Base-by-base conservation (phyloP, 2,113 vertebrate species). In the Bos javanicus region DNA sequence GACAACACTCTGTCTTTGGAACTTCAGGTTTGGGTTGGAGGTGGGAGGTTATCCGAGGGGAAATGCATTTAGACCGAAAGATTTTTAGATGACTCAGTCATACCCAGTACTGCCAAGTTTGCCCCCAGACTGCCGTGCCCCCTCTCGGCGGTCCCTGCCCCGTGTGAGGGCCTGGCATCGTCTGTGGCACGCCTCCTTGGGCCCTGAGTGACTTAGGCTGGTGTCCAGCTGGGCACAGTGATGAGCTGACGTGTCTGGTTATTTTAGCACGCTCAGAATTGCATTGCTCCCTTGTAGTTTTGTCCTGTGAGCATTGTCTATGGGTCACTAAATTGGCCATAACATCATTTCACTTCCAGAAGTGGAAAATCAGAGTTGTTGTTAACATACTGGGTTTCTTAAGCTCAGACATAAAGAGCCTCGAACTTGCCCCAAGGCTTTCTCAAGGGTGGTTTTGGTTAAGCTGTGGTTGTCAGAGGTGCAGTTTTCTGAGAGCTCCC, bases 321-420 rank as follows among this genome's bases (percentile, higher is more conserved):
- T 57, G 48, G 28, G 33, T 87, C 74, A 52, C 43, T 26, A 19
- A 59, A 74, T 57, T 21, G 12, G 36, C 87, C 74, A n/a, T 88
- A 28, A 94, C 62, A 86, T 88, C 28, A 16, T 67, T 87, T 64
- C 30, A 15, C 90, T 85, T 93, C 52, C 43, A 39, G 85, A 92
- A 96, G 82, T 81, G 89, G 95, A 92, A 59, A 60, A 62, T 87
- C 50, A 52, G 56, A 64, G 25, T 87, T 52, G 30, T 82, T 54
- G 23, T 56, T 60, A 52, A 87, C 67, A 28, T 54, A 3, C 11
- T 26, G 26, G 60, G 2, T 7, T 33, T 71, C 56, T 88, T 59
- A 67, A 96, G 62, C 57, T 80, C 71, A 46, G 57, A 46, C 11
- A 52, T 67, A 17, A 26, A 56, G 21, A 54, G 4, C 83, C 13